phyloP scores from a whole-genome alignment of 2,797 vertebrate species.

The Ceryle rudis region DNA sequence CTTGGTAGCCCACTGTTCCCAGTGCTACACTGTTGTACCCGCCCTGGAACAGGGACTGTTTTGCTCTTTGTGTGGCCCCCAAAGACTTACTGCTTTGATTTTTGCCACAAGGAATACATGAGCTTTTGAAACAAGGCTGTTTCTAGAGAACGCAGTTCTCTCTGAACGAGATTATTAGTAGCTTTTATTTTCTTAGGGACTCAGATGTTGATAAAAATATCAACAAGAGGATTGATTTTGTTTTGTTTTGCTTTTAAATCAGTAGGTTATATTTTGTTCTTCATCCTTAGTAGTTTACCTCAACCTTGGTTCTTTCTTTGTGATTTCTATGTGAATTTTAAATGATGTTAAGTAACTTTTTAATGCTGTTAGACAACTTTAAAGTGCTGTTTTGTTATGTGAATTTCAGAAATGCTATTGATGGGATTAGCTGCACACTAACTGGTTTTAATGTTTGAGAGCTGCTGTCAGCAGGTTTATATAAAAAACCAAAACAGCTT shows the following conservation, averaged over 20 bases:
- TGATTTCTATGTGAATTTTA: background rate
- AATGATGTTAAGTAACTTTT: background rate
- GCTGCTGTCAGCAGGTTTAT: background rate
- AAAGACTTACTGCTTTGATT: background rate
- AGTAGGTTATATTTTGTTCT: background rate
- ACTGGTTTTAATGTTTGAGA: background rate
- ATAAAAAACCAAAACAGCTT: background rate
- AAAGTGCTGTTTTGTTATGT: background rate
- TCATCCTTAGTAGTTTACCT: background rate
- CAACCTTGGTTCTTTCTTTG: background rate
- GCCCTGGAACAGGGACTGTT: background rate
- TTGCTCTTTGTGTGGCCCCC: background rate
- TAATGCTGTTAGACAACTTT: background rate
- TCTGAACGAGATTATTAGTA: background rate
- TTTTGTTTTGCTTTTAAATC: background rate
- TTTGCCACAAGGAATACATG: background rate
- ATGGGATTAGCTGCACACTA: background rate
- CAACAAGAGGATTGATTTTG: background rate
- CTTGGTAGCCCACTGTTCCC: background rate
- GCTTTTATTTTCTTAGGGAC: background rate
- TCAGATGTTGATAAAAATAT: background rate
- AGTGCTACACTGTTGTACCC: background rate
- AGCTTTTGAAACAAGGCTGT: background rate
- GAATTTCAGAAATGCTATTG: background rate
- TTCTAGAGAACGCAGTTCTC: background rate